Evolutionary conservation across 2,888 invertebrate species (phyloP).

Genomic region (Amphiduros pacificus): DNA sequence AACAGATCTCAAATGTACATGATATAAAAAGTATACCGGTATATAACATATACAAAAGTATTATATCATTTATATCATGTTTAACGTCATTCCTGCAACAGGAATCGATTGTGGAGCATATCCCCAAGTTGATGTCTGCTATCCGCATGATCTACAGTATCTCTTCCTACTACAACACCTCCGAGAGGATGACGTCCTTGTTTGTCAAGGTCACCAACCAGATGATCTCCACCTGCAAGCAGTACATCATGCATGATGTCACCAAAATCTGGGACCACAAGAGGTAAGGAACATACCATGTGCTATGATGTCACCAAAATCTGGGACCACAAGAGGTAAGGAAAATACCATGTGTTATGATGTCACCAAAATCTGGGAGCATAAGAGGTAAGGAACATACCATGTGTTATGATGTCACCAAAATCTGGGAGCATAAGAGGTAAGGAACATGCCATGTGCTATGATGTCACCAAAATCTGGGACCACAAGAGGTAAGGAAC

Average conservation of each 20-base stretch:
- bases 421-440: slow-evolving; percentile 89
- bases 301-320: slow-evolving; percentile 75
- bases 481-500: no score
- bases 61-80: no score
- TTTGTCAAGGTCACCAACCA: slow-evolving; percentile 99
- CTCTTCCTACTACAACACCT: slow-evolving; percentile 94
- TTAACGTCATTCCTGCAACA: slow-evolving; percentile 50
- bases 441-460: no score
- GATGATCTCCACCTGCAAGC: slow-evolving; percentile 95
- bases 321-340: slow-evolving; percentile 82
- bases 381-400: slow-evolving; percentile 74
- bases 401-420: slow-evolving; percentile 70
- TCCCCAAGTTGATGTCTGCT: slow-evolving; percentile 86
- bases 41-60: no score
- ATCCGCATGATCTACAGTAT: slow-evolving; percentile 91
- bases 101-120: slow-evolving; percentile 85
- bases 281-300: no score
- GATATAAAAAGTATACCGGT: no score
- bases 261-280: slow-evolving; percentile 89
- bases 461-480: no score
- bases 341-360: no score
- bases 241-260: slow-evolving; percentile 76
- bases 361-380: slow-evolving; percentile 83
- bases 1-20: no score
- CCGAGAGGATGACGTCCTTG: slow-evolving; percentile 91